Evolutionary conservation across 2,113 vertebrate species (phyloP).

Genomic region (Leptobrachium ailaonicum): DNA sequence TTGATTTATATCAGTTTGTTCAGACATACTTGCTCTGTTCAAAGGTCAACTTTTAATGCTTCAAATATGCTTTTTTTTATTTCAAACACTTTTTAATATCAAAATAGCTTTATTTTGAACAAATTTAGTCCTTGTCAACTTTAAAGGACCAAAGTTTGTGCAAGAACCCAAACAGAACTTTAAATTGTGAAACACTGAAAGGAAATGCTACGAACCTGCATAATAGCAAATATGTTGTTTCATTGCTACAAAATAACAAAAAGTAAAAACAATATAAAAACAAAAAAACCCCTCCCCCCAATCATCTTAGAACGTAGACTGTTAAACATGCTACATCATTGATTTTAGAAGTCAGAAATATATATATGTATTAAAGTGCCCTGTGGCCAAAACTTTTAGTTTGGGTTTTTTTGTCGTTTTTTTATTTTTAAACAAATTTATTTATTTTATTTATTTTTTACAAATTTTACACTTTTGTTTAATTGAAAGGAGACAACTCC

Average conservation of each 20-base stretch:
- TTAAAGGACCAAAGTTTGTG: background rate
- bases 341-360: background rate
- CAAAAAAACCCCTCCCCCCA: no score
- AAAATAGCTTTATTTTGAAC: slow-evolving; percentile 46
- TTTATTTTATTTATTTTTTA: no score
- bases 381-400: background rate
- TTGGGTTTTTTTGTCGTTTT: slow-evolving; percentile 26
- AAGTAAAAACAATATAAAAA: slow-evolving; percentile 19
- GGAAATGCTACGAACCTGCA: slow-evolving; percentile 1
- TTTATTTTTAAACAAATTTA: slow-evolving; percentile 47
- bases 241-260: slow-evolving; percentile 40
- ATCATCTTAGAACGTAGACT: slow-evolving; percentile 54
- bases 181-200: slow-evolving; percentile 51
- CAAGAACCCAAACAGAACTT: slow-evolving; percentile 55
- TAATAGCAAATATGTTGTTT: slow-evolving; percentile 50
- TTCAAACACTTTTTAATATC: slow-evolving; percentile 48
- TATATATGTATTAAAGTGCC: slow-evolving; percentile 50
- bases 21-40: no score
- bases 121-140: slow-evolving; percentile 14
- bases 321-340: slow-evolving; percentile 59
- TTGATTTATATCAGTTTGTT: no score
- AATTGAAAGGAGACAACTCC: no score
- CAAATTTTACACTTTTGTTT: no score
- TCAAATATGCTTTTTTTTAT: no score
- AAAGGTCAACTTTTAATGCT: no score